A percentile compares a stretch with the other conserved stretches of the same genome.
phyloP scores from a whole-genome alignment of 2,797 vertebrate genomes.

The Sebastes vulpes region DNA sequence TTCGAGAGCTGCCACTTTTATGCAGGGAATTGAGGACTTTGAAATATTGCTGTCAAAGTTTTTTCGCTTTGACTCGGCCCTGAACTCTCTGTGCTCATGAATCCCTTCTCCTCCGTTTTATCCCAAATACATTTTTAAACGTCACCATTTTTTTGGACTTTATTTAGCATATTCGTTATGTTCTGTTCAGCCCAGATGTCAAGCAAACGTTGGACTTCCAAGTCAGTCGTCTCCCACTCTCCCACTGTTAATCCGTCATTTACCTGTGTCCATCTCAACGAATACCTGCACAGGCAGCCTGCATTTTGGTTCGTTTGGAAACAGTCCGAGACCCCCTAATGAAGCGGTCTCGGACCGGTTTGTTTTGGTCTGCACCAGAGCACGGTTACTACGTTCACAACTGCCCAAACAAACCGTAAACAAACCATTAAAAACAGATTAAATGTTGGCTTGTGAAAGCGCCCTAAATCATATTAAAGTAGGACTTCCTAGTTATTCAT shows the following conservation, averaged over 20 bases:
- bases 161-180: not conserved
- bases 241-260: too few species aligned
- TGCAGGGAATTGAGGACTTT: not conserved
- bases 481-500: not conserved
- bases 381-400: fast-evolving
- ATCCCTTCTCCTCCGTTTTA: too few species aligned
- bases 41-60: not conserved
- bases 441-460: too few species aligned
- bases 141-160: not conserved
- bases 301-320: too few species aligned
- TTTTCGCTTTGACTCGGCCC: not conserved
- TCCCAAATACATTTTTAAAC: fast-evolving
- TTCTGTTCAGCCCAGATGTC: not conserved
- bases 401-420: too few species aligned
- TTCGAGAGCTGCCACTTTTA: not conserved
- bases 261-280: too few species aligned
- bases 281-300: too few species aligned
- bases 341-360: too few species aligned
- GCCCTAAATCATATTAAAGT: not conserved
- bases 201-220: not conserved
- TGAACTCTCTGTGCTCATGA: not conserved
- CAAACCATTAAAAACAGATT: too few species aligned
- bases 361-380: too few species aligned
- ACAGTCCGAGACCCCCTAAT: too few species aligned
- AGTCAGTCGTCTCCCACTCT: not conserved